phyloP scores from a whole-genome alignment of 2,888 invertebrate genomes.

The Drosophila yooni region DNA sequence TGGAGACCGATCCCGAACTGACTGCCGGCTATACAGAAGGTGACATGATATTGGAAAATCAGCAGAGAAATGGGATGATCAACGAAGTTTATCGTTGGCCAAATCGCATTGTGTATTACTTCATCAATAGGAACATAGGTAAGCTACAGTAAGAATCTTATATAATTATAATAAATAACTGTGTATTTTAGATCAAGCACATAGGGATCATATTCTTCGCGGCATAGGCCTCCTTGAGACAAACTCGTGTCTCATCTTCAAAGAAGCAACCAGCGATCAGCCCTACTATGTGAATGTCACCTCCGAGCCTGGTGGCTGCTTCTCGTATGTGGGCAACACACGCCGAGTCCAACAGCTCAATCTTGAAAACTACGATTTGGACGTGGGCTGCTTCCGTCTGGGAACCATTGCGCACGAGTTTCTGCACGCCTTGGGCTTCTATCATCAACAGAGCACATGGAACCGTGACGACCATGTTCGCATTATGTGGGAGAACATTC shows the following conservation, averaged over 20 bases:
- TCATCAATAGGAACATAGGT: conserved; percentile 54
- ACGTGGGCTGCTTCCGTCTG: conserved; percentile 74
- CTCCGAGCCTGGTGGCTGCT: conserved; percentile 87
- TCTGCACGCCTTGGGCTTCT: conserved; percentile 91
- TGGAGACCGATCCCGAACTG: conserved; percentile 89
- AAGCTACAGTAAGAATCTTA: not conserved
- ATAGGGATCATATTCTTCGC: conserved; percentile 87
- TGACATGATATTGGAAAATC: conserved; percentile 87
- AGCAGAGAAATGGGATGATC: conserved; percentile 87
- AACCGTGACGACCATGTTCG: conserved; percentile 90
- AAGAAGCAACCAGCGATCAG: conserved; percentile 86
- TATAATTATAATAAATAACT: not conserved
- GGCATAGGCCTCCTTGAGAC: conserved; percentile 90
- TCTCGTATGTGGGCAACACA: conserved; percentile 90
- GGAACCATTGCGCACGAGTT: conserved; percentile 91
- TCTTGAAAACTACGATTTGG: conserved; percentile 70
- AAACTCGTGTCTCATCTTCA: conserved; percentile 90
- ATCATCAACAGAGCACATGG: conserved; percentile 92
- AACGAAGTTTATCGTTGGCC: conserved; percentile 87
- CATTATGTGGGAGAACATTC: conserved; percentile 85
- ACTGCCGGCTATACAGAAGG: conserved; percentile 90
- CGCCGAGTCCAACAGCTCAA: conserved; percentile 84
- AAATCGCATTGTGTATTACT: conserved; percentile 88
- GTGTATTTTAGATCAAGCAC: conserved; percentile 82
- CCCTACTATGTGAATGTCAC: conserved; percentile 74